These are phyloP conservation scores for Drosophila peninsularis DNA, from an alignment of 2,888 invertebrate genomes.

Conservation along the genomic window DNA sequence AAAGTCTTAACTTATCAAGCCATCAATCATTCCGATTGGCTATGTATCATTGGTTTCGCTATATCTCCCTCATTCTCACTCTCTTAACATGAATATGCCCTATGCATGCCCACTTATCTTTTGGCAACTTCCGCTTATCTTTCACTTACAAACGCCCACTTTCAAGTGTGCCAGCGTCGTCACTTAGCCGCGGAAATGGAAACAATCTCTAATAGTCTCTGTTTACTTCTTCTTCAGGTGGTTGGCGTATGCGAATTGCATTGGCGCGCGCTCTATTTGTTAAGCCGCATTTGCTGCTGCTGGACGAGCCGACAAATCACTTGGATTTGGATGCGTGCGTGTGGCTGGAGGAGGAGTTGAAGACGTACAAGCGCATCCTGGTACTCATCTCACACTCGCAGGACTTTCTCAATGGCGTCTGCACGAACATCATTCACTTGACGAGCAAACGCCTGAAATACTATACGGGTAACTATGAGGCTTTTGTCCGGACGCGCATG, in stretches of 20 bases:
- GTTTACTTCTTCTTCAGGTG: conserved; percentile 85
- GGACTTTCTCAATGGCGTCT: conserved; percentile 99
- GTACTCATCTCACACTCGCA: conserved; percentile 99
- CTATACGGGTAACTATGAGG: conserved; percentile 98
- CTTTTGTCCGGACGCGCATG: conserved; percentile 95
- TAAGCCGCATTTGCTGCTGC: conserved; percentile 96
- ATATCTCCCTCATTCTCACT: background rate
- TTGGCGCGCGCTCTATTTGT: conserved; percentile 98
- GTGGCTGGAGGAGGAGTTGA: conserved; percentile 99
- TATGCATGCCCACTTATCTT: background rate
- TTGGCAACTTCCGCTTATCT: background rate
- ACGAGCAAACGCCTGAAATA: conserved; percentile 96
- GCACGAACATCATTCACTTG: conserved; percentile 98
- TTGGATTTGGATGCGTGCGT: conserved; percentile 99
- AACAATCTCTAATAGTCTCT: background rate
- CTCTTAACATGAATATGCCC: background rate
- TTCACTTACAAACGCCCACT: background rate
- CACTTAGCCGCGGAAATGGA: background rate
- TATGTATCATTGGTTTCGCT: background rate
- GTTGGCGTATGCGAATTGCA: conserved; percentile 99
- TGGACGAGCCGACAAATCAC: conserved; percentile 99
- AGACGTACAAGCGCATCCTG: conserved; percentile 97
- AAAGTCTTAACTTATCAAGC: background rate
- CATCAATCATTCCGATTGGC: background rate
- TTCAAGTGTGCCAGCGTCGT: background rate